phyloP scores from a whole-genome alignment of 2,888 invertebrate genomes.

The Thereva nobilitata region DNA sequence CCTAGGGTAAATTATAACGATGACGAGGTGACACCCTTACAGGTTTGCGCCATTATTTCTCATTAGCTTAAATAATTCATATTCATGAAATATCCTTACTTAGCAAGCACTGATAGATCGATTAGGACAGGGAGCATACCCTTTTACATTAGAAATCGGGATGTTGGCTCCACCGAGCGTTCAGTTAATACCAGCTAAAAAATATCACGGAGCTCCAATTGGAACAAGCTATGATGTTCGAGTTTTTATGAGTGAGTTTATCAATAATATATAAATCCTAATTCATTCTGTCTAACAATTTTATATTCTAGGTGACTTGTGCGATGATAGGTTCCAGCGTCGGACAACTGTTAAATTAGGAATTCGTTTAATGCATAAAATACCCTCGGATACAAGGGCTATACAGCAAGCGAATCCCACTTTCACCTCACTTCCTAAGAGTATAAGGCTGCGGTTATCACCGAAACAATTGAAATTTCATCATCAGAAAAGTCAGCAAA shows the following conservation, averaged over 20 bases:
- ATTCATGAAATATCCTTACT: slow-evolving; percentile 3
- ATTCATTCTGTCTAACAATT: neutral
- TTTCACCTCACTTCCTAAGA: slow-evolving; percentile 43
- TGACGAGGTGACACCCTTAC: slow-evolving; percentile 67
- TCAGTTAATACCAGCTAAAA: slow-evolving; percentile 81
- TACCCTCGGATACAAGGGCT: slow-evolving; percentile 43
- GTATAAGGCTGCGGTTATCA: slow-evolving; percentile 45
- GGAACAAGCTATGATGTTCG: slow-evolving; percentile 85
- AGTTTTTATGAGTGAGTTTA: slow-evolving; percentile 70
- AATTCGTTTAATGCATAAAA: slow-evolving; percentile 72
- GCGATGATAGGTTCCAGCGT: slow-evolving; percentile 76
- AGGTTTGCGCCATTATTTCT: slow-evolving; percentile 61
- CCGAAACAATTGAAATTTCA: slow-evolving; percentile 47
- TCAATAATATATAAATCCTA: neutral
- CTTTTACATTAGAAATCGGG: slow-evolving; percentile 77
- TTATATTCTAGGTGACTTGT: slow-evolving; percentile 66
- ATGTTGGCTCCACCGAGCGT: slow-evolving; percentile 83
- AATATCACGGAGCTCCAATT: slow-evolving; percentile 84
- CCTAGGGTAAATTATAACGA: slow-evolving; percentile 63
- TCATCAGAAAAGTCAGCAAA: slow-evolving; percentile 24
- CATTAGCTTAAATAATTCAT: slow-evolving; percentile 5
- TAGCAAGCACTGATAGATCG: slow-evolving; percentile 77
- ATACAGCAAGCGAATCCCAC: slow-evolving; percentile 43
- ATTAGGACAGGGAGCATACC: slow-evolving; percentile 73
- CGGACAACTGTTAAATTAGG: slow-evolving; percentile 79